Base-by-base conservation (phyloP, 2,797 vertebrate species). In the Malacoraja senta region DNA sequence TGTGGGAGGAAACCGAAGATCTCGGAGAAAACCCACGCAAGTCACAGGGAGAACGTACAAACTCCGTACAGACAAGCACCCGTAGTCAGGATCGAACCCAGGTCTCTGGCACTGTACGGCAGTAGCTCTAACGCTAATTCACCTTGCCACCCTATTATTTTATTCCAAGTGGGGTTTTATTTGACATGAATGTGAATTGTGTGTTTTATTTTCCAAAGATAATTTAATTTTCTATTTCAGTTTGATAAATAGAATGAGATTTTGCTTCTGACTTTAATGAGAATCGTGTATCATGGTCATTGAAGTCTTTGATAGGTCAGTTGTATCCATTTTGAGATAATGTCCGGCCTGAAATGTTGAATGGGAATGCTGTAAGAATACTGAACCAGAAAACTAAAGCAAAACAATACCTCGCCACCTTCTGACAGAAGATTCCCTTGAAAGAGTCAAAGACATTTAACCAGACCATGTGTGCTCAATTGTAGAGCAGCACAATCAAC, bases 401-500 rank as follows among this genome's bases (percentile, higher is more conserved):
- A 8, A 65, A 35, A 88, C 32, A 65, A 8, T 65, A 32, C 63
- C 84, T 88, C 68, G 15, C 68, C 84, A 68, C 84, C 84, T 58
- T 58, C 84, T 68, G 84, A 88, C n/a, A 68, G 15, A 88, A 88
- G n/a, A 68, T 88, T 88, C 63, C 63, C 15, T 88, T 68, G 58
- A 65, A 86, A 32, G 71, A 72, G 63, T 88, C 61, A 35, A 68
- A 29, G 83, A 35, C 35, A 35, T 78, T 78, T 35, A 78, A 78
- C 77, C 26, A 15, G 77, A 88, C 26, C n/a, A 65, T 35, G 19
- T 65, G 63, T 88, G 84, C n/a, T 88, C 35, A 88, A 35, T 68
- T 88, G 84, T 88, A n/a, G 15, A 88, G 61, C 84, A 88, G 65
- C n/a, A 68, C 84, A 68, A 88, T 24, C n/a, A 35, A 88, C 84